Conservation (phyloP, 2,797 vertebrate genomes). For the Coregonus sp. region DNA sequence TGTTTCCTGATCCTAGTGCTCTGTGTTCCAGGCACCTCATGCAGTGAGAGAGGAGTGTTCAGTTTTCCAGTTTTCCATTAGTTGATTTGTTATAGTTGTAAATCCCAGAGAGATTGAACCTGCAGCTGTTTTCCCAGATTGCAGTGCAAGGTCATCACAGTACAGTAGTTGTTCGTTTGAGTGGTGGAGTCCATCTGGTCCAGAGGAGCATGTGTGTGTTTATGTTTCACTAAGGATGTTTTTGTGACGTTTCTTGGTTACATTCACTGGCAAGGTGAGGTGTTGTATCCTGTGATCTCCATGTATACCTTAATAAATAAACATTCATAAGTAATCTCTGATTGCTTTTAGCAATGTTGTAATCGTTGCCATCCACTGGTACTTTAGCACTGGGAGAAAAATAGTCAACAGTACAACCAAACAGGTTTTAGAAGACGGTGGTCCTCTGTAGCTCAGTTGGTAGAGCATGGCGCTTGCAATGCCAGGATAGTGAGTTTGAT, state of each 20-base stretch:
- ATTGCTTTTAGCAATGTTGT: neutral
- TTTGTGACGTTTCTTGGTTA: neutral
- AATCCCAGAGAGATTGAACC: conserved; percentile 68
- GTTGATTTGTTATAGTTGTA: conserved; percentile 46
- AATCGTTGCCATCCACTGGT: neutral
- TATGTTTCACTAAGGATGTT: no score
- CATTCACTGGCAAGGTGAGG: neutral
- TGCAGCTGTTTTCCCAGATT: conserved; percentile 48
- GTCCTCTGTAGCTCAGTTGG: neutral
- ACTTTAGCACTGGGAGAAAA: neutral
- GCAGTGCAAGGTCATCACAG: neutral
- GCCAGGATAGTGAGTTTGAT: neutral
- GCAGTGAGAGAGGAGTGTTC: conserved; percentile 42
- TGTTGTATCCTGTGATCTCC: neutral
- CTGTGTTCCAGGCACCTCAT: conserved; percentile 58
- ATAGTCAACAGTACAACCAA: neutral
- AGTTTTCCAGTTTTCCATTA: conserved; percentile 50
- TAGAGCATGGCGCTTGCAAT: neutral
- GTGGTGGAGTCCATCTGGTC: neutral
- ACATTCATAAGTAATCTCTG: neutral
- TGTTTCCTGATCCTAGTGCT: conserved; percentile 73
- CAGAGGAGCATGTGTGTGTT: neutral
- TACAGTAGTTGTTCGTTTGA: neutral
- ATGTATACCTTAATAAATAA: neutral
- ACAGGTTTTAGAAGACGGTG: no score